phyloP scores from a whole-genome alignment of 2,888 invertebrate genomes.

The Panorpa germanica region DNA sequence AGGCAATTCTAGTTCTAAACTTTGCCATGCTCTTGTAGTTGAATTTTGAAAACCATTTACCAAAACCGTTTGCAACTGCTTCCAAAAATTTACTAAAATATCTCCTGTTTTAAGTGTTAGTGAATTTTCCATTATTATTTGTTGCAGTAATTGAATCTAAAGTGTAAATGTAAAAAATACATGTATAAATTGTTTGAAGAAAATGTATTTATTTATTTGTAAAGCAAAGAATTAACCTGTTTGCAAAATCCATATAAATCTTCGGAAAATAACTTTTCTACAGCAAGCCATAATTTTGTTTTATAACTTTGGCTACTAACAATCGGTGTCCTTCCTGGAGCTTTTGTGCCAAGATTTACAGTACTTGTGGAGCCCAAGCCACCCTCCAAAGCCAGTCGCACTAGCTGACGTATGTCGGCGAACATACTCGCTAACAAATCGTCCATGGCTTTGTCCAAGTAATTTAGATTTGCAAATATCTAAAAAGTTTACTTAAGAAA shows the following conservation, averaged over 20 bases:
- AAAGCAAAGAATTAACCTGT: conserved; percentile 36
- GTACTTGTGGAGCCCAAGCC: too few species aligned
- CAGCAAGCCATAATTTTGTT: conserved; percentile 64
- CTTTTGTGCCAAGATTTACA: too few species aligned
- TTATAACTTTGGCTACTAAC: conserved; percentile 33
- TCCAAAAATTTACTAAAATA: conserved; percentile 34
- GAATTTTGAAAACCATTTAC: conserved; percentile 22
- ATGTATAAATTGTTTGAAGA: conserved; percentile 7
- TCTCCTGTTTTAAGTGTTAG: conserved; percentile 22
- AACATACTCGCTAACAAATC: conserved; percentile 22
- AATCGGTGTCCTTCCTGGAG: conserved; percentile 31
- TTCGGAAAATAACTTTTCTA: conserved; percentile 69
- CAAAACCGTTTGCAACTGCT: conserved; percentile 25
- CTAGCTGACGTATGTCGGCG: conserved; percentile 21
- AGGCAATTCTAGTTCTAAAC: conserved; percentile 22
- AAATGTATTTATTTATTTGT: conserved; percentile 5
- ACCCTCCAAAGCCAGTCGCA: too few species aligned
- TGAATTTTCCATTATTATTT: conserved; percentile 25
- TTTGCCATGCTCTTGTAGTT: conserved; percentile 21
- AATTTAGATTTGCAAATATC: conserved; percentile 24
- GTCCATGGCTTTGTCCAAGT: conserved; percentile 20
- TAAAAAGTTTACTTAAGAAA: conserved; percentile 12
- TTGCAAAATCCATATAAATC: conserved; percentile 51
- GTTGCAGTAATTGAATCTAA: conserved; percentile 27
- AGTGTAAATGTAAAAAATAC: conserved; percentile 17